Conservation (phyloP, 2,113 vertebrate species). For the Ctenomys sociabilis region DNA sequence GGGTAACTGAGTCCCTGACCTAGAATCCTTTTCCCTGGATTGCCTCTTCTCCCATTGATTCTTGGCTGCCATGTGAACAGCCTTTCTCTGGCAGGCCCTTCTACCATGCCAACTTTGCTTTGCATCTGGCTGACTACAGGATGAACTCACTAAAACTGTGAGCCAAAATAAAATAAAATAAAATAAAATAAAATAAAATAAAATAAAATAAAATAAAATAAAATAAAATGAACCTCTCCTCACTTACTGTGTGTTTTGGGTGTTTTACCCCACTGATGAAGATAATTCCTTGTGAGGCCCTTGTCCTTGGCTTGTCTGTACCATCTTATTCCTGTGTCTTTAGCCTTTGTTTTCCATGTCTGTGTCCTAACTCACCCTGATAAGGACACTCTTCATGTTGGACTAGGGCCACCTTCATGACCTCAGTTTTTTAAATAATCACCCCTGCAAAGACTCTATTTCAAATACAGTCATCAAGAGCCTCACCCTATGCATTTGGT, state of each 20-base stretch:
- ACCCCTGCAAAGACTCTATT: not conserved
- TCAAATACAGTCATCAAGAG: not conserved
- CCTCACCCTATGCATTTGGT: not conserved
- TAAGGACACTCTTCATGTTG: not conserved
- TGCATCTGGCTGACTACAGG: too few relatives aligned
- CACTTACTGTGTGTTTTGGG: not conserved
- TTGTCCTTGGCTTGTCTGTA: not conserved
- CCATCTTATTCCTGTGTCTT: not conserved
- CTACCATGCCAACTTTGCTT: too few relatives aligned
- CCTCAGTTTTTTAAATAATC: not conserved
- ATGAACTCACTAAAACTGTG: not conserved
- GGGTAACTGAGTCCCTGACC: not conserved
- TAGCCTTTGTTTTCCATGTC: not conserved
- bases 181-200: not conserved
- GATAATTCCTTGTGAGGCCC: not conserved
- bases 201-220: too few relatives aligned
- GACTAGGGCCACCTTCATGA: not conserved
- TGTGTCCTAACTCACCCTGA: not conserved
- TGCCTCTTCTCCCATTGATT: not conserved
- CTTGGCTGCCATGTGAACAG: not conserved
- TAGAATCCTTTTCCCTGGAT: not conserved
- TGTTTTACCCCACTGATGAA: not conserved
- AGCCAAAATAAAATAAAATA: not conserved
- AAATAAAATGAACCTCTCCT: not conserved
- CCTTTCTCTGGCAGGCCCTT: not conserved